These are phyloP conservation scores for Darevskia mixta DNA, from an alignment of 2,797 vertebrate species.

Conservation along the genomic window DNA sequence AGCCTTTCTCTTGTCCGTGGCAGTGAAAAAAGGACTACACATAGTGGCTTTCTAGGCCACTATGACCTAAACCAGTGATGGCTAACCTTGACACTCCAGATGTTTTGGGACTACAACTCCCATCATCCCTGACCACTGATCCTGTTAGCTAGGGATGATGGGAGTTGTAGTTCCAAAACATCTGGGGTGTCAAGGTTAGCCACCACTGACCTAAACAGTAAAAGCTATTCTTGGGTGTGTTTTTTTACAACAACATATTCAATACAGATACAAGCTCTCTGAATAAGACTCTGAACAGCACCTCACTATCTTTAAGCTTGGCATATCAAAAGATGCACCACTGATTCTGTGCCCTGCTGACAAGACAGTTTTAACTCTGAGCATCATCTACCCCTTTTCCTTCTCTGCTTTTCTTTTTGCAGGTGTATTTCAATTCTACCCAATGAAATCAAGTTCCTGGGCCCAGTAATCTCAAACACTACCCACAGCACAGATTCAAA, in stretches of 20 bases:
- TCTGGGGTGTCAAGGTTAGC: no score
- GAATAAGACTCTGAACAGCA: background rate
- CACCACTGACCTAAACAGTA: constrained; percentile 17
- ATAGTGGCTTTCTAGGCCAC: constrained; percentile 4
- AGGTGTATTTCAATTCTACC: background rate
- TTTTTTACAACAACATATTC: background rate
- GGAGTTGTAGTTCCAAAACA: no score
- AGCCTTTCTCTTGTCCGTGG: background rate
- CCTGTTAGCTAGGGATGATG: no score
- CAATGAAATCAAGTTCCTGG: background rate
- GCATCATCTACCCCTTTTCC: background rate
- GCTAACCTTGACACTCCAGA: no score
- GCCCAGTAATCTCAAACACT: background rate
- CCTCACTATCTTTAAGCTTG: background rate
- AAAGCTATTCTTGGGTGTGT: constrained; percentile 15
- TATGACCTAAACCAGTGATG: constrained; percentile 15
- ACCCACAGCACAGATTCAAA: background rate
- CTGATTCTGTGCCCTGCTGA: background rate
- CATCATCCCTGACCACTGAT: no score
- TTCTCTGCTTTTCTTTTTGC: background rate
- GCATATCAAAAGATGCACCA: background rate
- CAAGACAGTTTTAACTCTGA: background rate
- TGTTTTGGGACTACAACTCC: no score
- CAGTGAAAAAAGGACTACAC: background rate
- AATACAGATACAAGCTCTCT: background rate